These are phyloP conservation scores for Vimba vimba DNA, from an alignment of 2,113 vertebrate species.

Conservation along the genomic window DNA sequence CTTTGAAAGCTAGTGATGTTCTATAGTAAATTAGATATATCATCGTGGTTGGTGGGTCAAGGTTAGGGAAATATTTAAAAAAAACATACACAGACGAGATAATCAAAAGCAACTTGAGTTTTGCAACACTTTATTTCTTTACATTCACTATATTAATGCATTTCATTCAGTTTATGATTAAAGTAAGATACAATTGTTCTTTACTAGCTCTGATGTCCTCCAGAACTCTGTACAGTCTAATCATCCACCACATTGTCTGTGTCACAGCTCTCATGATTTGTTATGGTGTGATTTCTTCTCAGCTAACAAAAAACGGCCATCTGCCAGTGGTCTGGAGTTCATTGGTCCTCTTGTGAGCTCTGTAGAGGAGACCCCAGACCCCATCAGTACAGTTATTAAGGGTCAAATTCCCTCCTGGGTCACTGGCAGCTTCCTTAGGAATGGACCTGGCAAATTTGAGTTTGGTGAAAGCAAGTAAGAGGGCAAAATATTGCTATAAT, in stretches of 20 bases:
- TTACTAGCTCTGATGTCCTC: background rate
- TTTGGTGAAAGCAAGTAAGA: constrained; percentile 85
- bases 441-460: constrained; percentile 91
- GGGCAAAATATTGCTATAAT: background rate
- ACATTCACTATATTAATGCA: background rate
- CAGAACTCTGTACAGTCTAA: background rate
- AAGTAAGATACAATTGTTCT: background rate
- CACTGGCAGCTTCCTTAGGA: constrained; percentile 84
- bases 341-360: constrained; percentile 76
- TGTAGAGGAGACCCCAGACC: constrained; percentile 79
- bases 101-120: background rate
- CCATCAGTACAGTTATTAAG: constrained; percentile 73
- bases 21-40: background rate
- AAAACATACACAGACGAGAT: background rate
- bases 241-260: background rate
- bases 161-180: background rate
- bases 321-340: constrained; percentile 72
- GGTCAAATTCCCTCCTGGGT: constrained; percentile 87
- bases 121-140: background rate
- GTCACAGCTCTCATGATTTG: background rate
- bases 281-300: constrained; percentile 13
- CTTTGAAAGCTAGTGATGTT: background rate
- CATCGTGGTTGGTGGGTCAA: background rate
- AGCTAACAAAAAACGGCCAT: constrained; percentile 64
- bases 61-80: background rate